Conservation (phyloP, 1,140 invertebrate genomes). For the Zophobas morio region DNA sequence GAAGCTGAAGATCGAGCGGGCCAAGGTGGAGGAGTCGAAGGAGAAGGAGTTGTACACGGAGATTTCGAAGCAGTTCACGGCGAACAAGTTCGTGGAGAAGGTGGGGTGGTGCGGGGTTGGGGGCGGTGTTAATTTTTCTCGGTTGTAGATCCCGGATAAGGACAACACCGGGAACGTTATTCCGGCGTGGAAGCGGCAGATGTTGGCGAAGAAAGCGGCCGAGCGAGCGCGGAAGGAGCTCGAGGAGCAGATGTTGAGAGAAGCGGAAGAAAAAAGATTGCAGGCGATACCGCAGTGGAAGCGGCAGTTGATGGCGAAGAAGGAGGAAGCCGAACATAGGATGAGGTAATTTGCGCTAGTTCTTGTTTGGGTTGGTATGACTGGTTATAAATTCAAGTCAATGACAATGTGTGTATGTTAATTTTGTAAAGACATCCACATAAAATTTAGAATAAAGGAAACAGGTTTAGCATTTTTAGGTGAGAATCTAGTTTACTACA, state of each 20-base stretch:
- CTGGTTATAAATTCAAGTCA: too few species aligned
- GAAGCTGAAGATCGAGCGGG: constrained; percentile 90
- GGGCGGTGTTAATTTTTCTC: neutral
- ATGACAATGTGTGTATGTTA: too few species aligned
- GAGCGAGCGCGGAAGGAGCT: constrained; percentile 92
- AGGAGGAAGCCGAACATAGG: constrained; percentile 83
- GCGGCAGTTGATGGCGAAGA: constrained; percentile 86
- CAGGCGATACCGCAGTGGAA: constrained; percentile 94
- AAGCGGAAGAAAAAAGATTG: constrained; percentile 88
- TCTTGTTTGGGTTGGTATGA: too few species aligned
- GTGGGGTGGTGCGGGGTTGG: constrained; percentile 68
- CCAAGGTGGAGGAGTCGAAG: constrained; percentile 83
- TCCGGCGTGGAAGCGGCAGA: constrained; percentile 94
- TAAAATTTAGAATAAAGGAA: too few species aligned
- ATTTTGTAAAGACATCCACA: too few species aligned
- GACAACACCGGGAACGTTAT: constrained; percentile 91
- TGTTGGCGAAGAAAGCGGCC: constrained; percentile 93
- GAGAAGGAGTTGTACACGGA: constrained; percentile 87
- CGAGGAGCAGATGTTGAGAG: constrained; percentile 85
- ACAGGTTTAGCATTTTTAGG: too few species aligned
- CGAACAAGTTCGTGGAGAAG: constrained; percentile 91
- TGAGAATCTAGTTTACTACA: too few species aligned
- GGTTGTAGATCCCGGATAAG: constrained; percentile 86
- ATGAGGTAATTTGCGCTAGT: constrained; percentile 71
- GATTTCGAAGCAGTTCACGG: constrained; percentile 87